These are phyloP conservation scores for Tribolium madens DNA, from an alignment of 1,140 invertebrate genomes.

Conservation along the genomic window DNA sequence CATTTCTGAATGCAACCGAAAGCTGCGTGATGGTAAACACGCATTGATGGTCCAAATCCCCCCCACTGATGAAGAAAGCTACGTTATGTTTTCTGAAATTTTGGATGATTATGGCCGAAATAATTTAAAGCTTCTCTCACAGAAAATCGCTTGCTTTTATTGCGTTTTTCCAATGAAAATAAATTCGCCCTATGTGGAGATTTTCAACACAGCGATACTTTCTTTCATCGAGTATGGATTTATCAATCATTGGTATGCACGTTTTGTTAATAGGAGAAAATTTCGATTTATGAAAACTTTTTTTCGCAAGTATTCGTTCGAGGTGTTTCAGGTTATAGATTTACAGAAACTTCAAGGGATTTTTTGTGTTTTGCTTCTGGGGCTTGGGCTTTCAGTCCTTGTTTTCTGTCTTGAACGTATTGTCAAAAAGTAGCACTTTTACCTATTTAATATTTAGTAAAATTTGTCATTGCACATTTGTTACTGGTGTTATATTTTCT, in stretches of 20 bases:
- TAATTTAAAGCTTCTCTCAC: constrained; percentile 3
- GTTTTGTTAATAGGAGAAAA: background rate
- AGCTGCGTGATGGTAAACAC: background rate
- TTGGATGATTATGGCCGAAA: background rate
- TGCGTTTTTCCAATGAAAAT: background rate
- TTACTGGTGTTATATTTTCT: too few species aligned
- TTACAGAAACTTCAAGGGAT: constrained; percentile 28
- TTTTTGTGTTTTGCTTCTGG: constrained; percentile 28
- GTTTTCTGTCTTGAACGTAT: constrained; percentile 10
- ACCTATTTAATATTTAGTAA: too few species aligned
- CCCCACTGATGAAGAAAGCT: background rate
- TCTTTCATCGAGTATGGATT: constrained; percentile 32
- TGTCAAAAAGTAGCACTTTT: too few species aligned
- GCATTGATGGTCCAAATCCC: constrained; percentile 11
- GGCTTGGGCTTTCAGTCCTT: background rate
- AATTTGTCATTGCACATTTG: too few species aligned
- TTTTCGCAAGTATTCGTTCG: background rate
- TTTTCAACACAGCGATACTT: background rate
- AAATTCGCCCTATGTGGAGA: background rate
- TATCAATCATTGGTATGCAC: constrained; percentile 17
- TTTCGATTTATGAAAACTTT: constrained; percentile 14
- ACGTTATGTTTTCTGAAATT: constrained; percentile 30
- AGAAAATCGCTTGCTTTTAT: constrained; percentile 19
- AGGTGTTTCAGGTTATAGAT: background rate
- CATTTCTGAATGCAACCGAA: background rate